Percentiles rank a stretch among this genome's conserved stretches.
These are phyloP conservation scores for Pollenia griseotomentosa DNA, from an alignment of 2,888 invertebrate species.

Conservation along the genomic window DNA sequence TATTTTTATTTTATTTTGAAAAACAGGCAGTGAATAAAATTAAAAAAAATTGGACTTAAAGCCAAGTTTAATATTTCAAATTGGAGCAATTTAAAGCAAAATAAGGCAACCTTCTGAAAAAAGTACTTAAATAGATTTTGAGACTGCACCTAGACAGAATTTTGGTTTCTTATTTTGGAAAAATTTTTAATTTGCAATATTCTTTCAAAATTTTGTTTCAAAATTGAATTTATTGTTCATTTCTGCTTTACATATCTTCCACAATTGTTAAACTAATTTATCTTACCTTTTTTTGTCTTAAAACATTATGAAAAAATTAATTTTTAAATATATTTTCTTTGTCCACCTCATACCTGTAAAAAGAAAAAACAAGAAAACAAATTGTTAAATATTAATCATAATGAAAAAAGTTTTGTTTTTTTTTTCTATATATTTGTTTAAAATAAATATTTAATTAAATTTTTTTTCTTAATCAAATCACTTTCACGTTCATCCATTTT, in stretches of 20 bases:
- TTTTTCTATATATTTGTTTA: not conserved
- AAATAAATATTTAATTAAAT: slow-evolving; percentile 19
- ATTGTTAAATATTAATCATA: slow-evolving; percentile 19
- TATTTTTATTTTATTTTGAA: too few species aligned
- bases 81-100: too few species aligned
- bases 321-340: not conserved
- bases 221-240: not conserved
- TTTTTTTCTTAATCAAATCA: slow-evolving; percentile 62
- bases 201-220: too few species aligned
- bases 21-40: too few species aligned
- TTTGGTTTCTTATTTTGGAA: too few species aligned
- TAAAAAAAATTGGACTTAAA: too few species aligned
- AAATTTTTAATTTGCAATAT: too few species aligned
- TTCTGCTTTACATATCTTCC: not conserved
- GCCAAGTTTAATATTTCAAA: too few species aligned
- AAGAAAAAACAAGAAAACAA: slow-evolving; percentile 19
- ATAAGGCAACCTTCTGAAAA: too few species aligned
- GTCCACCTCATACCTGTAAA: slow-evolving; percentile 52
- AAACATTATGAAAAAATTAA: not conserved
- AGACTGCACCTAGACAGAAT: too few species aligned
- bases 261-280: not conserved
- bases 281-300: slow-evolving; percentile 29
- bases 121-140: too few species aligned
- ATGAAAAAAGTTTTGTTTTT: not conserved
- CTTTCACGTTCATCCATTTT: slow-evolving; percentile 20